phyloP scores from a whole-genome alignment of 1,140 invertebrate genomes.

The Pentalonia nigronervosa region DNA sequence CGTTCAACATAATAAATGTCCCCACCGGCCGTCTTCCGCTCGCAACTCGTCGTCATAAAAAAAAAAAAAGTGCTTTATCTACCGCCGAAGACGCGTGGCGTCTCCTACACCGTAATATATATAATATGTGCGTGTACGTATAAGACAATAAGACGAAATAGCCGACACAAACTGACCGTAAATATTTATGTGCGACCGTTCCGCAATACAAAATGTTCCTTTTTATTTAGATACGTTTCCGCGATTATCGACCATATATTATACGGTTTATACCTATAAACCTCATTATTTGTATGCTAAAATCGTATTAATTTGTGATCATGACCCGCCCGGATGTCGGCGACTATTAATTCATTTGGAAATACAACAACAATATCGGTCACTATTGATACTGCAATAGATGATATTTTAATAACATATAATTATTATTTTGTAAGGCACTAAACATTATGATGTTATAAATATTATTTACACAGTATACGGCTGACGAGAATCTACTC shows the following conservation, averaged over 20 bases:
- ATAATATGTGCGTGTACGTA: background rate
- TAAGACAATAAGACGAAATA: slow-evolving; percentile 17
- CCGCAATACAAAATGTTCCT: background rate
- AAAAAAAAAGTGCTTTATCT: slow-evolving; percentile 21
- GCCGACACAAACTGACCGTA: background rate
- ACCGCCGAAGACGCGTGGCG: background rate
- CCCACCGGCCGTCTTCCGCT: background rate
- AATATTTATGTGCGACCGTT: background rate
- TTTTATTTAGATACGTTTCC: background rate
- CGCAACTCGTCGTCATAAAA: slow-evolving; percentile 7
- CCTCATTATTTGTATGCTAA: background rate
- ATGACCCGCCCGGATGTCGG: background rate
- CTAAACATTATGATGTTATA: too few relatives aligned
- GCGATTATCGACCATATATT: background rate
- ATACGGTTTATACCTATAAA: too few relatives aligned
- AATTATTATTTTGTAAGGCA: background rate
- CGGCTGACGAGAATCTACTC: background rate
- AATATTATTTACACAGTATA: too few relatives aligned
- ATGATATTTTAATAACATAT: too few relatives aligned
- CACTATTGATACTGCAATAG: too few relatives aligned
- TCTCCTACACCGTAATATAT: background rate
- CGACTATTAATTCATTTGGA: background rate
- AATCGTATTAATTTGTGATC: background rate
- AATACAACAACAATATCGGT: background rate
- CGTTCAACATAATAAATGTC: slow-evolving; percentile 15